Evolutionary conservation across 2,113 vertebrate genomes (phyloP).

Genomic region (Ptychochromis oligacanthus): DNA sequence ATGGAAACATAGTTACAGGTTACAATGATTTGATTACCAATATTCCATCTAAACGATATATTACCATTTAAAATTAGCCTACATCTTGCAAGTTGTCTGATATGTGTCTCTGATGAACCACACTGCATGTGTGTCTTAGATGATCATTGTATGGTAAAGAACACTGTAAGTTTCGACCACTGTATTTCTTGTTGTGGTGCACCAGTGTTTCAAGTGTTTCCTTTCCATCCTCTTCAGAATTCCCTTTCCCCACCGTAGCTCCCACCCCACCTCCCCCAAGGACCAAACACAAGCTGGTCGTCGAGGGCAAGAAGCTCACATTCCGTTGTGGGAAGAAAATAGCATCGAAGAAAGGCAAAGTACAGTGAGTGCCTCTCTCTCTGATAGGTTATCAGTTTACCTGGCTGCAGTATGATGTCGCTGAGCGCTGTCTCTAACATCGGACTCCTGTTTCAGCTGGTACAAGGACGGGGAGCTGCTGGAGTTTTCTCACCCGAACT

Average conservation of each 20-base stretch:
- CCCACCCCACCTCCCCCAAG: conserved; percentile 86
- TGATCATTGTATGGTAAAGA: not conserved
- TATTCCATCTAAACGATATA: not conserved
- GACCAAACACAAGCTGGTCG: conserved; percentile 91
- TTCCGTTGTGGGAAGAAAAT: conserved; percentile 96
- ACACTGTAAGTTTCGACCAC: not conserved
- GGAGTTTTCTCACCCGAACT: conserved; percentile 92
- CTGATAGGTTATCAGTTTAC: not conserved
- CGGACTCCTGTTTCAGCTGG: conserved; percentile 83
- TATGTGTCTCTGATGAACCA: too few species aligned
- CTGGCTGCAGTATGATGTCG: not conserved
- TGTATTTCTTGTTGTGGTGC: not conserved
- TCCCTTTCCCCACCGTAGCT: conserved; percentile 89
- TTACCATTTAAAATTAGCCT: not conserved
- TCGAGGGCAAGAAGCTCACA: conserved; percentile 92
- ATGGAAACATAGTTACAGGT: not conserved
- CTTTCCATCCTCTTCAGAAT: conserved; percentile 77
- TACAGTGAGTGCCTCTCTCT: conserved; percentile 85
- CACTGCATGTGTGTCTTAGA: not conserved
- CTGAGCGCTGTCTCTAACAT: not conserved
- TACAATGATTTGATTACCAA: not conserved
- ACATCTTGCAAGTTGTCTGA: not conserved
- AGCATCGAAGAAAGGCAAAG: conserved; percentile 93
- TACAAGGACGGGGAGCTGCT: conserved; percentile 96
- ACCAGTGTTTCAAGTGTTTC: not conserved